Base-by-base conservation (phyloP, 2,113 vertebrate genomes). In the Oncorhynchus kisutch region DNA sequence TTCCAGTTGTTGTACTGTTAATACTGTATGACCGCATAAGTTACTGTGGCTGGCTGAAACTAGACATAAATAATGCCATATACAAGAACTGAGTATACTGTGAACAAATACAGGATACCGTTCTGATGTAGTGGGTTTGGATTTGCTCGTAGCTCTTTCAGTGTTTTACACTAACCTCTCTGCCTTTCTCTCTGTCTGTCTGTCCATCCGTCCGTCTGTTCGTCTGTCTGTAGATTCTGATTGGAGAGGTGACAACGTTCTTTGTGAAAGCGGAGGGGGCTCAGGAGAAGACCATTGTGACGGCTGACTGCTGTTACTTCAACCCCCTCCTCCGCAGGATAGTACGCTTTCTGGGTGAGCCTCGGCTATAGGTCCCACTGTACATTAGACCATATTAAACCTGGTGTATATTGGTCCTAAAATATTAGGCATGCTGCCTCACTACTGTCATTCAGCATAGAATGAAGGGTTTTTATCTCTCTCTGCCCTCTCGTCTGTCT, bases 261-360 rank as follows among this genome's bases (percentile, higher is more conserved):
- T 95, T 96, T 49, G 92, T 95, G 77, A 95, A 95, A 71, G 80
- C 93, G 0, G 93, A 94, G 3, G 79, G 90, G 27, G 84, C 83
- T 3, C 91, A 93, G 76, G 96, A 97, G 90, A 95, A 94, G 82
- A 96, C 96, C 78, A 97, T 97, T 0, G 89, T 96, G 78, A 96
- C 95, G 0, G 96, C 94, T 5, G 95, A 95, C 88, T 97, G 96
- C 89, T 97, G 96, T 78, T 96, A 94, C 80, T 96, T 97, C 92
- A 97, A 95, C 79, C 95, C 96, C 1, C 92, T 97, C 8, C 93
- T 97, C 54, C 92, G 96, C 3, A 93, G 96, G 86, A 94, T 96
- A 16, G 93, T 97, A 31, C 94, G 96, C 27, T 97, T 97, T 85
- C 91, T 96, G 72, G 96, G 96, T 97, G 88, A 92, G 92, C 83